Conservation (phyloP, 2,797 vertebrate genomes). For the Leptodactylus fallax region DNA sequence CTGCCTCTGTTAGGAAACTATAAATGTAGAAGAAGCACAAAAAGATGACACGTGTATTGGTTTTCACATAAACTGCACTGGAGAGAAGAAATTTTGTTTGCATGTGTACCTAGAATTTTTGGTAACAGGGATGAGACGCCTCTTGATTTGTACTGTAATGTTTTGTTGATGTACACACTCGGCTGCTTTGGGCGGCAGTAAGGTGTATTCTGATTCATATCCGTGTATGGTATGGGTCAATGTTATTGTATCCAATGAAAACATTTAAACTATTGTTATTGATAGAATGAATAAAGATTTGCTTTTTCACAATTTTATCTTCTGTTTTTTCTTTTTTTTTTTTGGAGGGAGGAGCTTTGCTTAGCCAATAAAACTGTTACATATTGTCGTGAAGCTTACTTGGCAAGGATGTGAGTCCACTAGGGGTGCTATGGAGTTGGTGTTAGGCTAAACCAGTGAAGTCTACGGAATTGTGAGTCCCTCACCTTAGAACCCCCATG, state of each 20-base stretch:
- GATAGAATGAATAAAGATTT: conserved; percentile 89
- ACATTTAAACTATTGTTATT: conserved; percentile 82
- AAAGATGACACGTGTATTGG: conserved; percentile 77
- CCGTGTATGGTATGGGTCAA: conserved; percentile 82
- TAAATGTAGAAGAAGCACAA: conserved; percentile 78
- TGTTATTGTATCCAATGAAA: conserved; percentile 81
- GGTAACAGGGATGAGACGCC: conserved; percentile 78
- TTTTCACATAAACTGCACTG: conserved; percentile 81
- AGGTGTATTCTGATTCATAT: conserved; percentile 80
- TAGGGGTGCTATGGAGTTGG: too few species aligned
- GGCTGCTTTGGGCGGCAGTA: conserved; percentile 81
- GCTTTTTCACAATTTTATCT: conserved; percentile 73
- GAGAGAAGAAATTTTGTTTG: conserved; percentile 76
- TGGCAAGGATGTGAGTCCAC: too few species aligned
- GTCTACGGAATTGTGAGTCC: too few species aligned
- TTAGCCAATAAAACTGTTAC: too few species aligned
- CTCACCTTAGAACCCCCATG: too few species aligned
- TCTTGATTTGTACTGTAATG: conserved; percentile 84
- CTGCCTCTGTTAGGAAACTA: neutral
- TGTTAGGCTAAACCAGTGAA: too few species aligned
- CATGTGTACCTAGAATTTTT: conserved; percentile 78
- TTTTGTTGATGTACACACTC: conserved; percentile 78
- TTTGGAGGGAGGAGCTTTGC: too few species aligned
- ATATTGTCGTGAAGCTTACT: too few species aligned
- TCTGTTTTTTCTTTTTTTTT: neutral